Base-by-base conservation (phyloP, 2,797 vertebrate genomes). In the Brachymystax lenok region DNA sequence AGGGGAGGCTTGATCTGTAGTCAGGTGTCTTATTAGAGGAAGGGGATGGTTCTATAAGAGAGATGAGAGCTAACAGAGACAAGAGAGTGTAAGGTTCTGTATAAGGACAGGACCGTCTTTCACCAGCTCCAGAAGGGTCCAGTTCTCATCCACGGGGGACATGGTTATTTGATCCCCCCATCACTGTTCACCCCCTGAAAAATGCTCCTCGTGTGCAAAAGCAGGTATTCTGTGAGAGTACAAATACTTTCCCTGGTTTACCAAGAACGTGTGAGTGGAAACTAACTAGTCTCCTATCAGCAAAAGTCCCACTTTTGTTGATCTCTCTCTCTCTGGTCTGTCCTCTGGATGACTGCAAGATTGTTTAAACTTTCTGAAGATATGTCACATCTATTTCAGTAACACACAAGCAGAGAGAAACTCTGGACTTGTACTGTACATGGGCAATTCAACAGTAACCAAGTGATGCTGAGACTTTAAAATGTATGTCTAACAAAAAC, bases 191-290 rank as follows among this genome's bases (percentile, higher is more conserved):
- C 59, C 67, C 66, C 75, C 80, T 74, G 70, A 27, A 28, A 24
- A 80, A 73, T 77, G 77, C 73, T 80, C 16, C 35, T 79, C 51
- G 64, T 88, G 74, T 84, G 75, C 74, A 82, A 83, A 84, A 71
- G 35, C 81, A 81, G 75, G 75, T 79, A 68, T 77, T 85, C 79
- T 68, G 40, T 19, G 56, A 77, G 51, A 64, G 67, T 68, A 46
- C 75, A 83, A 79, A 79, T 77, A 71, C 68, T 82, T 79, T 61
- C 71, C 24, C 69, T 77, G 30, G 75, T 74, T 84, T 82, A 70
- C 83, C 54, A 52, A 73, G 80, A 77, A 24, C 74, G 12, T 40
- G 61, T 61, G 40, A 75, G 46, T 68, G 10, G 79, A 56, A 56
- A n/a, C 52, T 75, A 69, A 2, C 54, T 77, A 77, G 54, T 54